Conservation (phyloP, 2,113 vertebrate species). For the Emydura subglobosa region DNA sequence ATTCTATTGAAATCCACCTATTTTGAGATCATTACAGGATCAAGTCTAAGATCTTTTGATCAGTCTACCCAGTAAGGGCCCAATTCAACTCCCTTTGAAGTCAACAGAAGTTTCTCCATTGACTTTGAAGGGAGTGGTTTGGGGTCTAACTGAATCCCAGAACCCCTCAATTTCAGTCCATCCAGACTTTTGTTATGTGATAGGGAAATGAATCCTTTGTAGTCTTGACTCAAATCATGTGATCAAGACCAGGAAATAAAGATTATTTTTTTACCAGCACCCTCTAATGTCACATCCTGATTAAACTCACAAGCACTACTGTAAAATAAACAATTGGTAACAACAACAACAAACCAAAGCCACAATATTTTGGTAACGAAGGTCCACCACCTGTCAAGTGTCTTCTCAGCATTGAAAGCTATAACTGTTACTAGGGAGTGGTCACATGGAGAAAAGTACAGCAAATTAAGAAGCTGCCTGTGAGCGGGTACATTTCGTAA, state of each 20-base stretch:
- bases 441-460: not conserved
- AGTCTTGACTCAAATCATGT: not conserved
- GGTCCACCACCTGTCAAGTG: not conserved
- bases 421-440: constrained; percentile 67
- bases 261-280: not conserved
- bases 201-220: not conserved
- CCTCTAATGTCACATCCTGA: not conserved
- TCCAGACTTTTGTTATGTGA: not conserved
- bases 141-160: not conserved
- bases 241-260: not conserved
- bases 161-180: not conserved
- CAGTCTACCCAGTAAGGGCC: not conserved
- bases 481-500: constrained; percentile 63
- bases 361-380: not conserved
- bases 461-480: constrained; percentile 12
- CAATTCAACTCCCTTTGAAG: fast-evolving
- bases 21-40: not conserved
- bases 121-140: fast-evolving
- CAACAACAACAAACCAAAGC: not conserved
- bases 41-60: not conserved
- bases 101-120: fast-evolving
- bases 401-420: constrained; percentile 61
- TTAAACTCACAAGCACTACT: not conserved
- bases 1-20: not conserved
- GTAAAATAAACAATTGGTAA: not conserved